Percentiles rank a stretch among this genome's conserved stretches.
phyloP scores from a whole-genome alignment of 1,140 invertebrate genomes.

The Parasteatoda tepidariorum region DNA sequence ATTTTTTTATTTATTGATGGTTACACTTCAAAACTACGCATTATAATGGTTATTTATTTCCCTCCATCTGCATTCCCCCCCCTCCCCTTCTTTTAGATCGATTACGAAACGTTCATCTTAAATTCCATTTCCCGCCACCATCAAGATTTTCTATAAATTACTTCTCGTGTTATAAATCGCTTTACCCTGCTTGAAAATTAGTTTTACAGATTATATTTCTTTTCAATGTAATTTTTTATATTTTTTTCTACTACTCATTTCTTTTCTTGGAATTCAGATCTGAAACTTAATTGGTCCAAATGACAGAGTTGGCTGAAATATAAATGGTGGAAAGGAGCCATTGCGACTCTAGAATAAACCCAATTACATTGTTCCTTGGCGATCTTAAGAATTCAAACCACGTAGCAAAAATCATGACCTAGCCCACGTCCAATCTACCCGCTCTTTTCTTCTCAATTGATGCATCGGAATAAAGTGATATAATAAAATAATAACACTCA shows the following conservation, averaged over 20 bases:
- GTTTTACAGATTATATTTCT: slow-evolving; percentile 56
- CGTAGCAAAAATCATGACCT: slow-evolving; percentile 39
- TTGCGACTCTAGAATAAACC: neutral
- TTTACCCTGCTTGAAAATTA: slow-evolving; percentile 35
- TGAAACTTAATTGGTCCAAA: slow-evolving; percentile 50
- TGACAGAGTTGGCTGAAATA: slow-evolving; percentile 42
- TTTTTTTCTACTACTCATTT: neutral
- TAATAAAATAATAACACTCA: slow-evolving; percentile 45
- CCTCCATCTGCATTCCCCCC: no score
- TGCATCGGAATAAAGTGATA: neutral
- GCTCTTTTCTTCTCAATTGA: neutral
- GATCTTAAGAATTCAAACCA: neutral
- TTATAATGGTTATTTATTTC: no score
- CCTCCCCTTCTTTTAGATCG: no score
- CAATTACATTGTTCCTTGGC: slow-evolving; percentile 52
- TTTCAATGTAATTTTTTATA: neutral
- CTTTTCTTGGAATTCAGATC: neutral
- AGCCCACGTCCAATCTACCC: slow-evolving; percentile 3
- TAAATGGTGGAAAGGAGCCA: slow-evolving; percentile 5
- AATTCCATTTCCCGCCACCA: no score
- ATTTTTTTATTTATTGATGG: no score
- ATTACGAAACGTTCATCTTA: no score
- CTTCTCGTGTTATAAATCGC: slow-evolving; percentile 37
- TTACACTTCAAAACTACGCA: no score
- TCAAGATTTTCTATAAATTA: slow-evolving; percentile 34